Evolutionary conservation across 2,113 vertebrate species (phyloP).

Genomic region (Neopipo cinnamomea): DNA sequence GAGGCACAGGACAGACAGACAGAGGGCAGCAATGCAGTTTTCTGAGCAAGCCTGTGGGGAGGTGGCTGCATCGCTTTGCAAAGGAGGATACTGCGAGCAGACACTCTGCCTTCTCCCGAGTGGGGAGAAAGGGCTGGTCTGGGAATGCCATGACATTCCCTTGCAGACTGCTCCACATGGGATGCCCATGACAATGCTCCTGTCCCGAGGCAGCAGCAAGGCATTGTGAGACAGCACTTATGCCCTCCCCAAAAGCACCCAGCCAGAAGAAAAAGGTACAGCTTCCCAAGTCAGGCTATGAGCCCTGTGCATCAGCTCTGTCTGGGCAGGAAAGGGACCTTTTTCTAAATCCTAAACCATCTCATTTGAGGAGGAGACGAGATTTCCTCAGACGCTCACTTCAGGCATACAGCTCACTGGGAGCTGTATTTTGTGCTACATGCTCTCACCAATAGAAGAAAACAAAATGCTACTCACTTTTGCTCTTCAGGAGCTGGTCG

Average conservation of each 20-base stretch:
- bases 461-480: conserved; percentile 81
- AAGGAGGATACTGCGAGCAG: neutral
- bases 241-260: neutral
- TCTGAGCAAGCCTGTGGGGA: neutral
- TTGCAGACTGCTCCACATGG: fast-evolving
- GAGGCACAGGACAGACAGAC: neutral
- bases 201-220: neutral
- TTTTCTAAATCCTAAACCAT: neutral
- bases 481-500: conserved; percentile 87
- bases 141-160: fast-evolving
- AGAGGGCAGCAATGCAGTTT: neutral
- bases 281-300: neutral
- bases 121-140: neutral
- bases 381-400: neutral
- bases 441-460: neutral
- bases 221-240: fast-evolving
- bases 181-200: neutral
- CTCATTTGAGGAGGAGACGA: neutral
- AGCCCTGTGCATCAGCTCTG: neutral
- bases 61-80: neutral
- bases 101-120: neutral
- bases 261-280: neutral
- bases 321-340: neutral
- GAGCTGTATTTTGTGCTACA: neutral
- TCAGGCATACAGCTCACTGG: neutral